Percentiles rank a stretch among this genome's conserved stretches.
These are phyloP conservation scores for Larimichthys crocea DNA, from an alignment of 2,113 vertebrate genomes.

Conservation along the genomic window DNA sequence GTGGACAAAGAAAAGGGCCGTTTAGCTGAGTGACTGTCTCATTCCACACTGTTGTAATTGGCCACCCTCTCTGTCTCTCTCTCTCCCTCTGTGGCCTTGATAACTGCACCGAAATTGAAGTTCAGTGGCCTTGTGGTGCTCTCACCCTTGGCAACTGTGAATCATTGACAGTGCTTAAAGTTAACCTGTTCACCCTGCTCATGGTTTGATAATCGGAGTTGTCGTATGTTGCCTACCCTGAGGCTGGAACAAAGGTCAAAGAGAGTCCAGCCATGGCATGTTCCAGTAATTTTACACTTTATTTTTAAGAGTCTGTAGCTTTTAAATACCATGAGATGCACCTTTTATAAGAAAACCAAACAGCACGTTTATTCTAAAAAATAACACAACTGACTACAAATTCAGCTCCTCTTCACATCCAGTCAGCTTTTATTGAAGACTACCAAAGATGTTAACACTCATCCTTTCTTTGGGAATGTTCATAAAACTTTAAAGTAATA, in stretches of 20 bases:
- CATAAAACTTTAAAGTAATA: slow-evolving; percentile 52
- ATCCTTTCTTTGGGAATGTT: background rate
- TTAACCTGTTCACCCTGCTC: slow-evolving; percentile 17
- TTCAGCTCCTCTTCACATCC: background rate
- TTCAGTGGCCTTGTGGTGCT: slow-evolving; percentile 37
- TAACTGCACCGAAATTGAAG: slow-evolving; percentile 40
- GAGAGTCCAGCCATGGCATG: background rate
- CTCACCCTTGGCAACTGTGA: slow-evolving; percentile 44
- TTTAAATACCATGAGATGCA: background rate
- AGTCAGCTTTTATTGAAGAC: background rate
- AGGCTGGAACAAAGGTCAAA: slow-evolving; percentile 33
- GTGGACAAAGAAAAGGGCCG: slow-evolving; percentile 49
- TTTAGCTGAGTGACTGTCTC: slow-evolving; percentile 61
- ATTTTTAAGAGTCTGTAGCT: slow-evolving; percentile 2
- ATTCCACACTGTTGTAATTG: slow-evolving; percentile 46
- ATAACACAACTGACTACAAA: background rate
- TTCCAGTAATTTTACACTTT: background rate
- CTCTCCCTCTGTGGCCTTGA: slow-evolving; percentile 29
- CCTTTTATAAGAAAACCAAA: background rate
- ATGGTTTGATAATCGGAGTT: slow-evolving; percentile 27
- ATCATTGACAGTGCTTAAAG: slow-evolving; percentile 50
- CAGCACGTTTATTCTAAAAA: background rate
- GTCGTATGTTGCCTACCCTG: slow-evolving; percentile 6
- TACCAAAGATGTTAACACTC: slow-evolving; percentile 8
- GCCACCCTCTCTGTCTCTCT: slow-evolving; percentile 17